These are phyloP conservation scores for Phasianus colchicus DNA, from an alignment of 2,113 vertebrate species.

Conservation along the genomic window DNA sequence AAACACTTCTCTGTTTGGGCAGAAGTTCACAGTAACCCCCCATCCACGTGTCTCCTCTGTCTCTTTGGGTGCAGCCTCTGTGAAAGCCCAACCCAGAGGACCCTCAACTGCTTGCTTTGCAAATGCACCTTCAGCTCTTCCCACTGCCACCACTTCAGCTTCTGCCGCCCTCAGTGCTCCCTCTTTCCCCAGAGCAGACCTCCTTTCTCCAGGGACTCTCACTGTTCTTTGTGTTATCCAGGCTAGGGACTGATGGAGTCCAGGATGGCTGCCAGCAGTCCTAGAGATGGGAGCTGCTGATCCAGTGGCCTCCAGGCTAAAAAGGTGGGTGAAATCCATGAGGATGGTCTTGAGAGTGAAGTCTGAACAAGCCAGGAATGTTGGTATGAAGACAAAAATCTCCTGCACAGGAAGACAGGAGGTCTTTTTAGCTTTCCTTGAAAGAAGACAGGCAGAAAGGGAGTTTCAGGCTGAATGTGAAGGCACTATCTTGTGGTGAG, in stretches of 20 bases:
- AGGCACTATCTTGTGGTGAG: not conserved
- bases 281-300: not conserved
- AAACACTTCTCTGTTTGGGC: not conserved
- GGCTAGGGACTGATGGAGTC: not conserved
- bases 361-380: not conserved
- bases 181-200: fast-evolving
- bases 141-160: not conserved
- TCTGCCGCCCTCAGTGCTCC: not conserved
- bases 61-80: fast-evolving
- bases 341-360: not conserved
- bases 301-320: not conserved
- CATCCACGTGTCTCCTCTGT: not conserved
- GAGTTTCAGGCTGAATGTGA: not conserved
- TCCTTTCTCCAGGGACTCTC: not conserved
- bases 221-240: not conserved
- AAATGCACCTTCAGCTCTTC: not conserved
- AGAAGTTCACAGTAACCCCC: not conserved
- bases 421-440: not conserved
- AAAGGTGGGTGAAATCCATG: not conserved
- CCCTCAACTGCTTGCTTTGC: not conserved
- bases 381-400: not conserved
- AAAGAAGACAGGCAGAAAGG: not conserved
- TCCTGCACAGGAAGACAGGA: not conserved
- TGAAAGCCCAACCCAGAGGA: not conserved
- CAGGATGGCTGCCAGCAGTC: not conserved